Evolutionary conservation across 2,888 invertebrate genomes (phyloP).

Genomic region (Glaucopsyche alexis): DNA sequence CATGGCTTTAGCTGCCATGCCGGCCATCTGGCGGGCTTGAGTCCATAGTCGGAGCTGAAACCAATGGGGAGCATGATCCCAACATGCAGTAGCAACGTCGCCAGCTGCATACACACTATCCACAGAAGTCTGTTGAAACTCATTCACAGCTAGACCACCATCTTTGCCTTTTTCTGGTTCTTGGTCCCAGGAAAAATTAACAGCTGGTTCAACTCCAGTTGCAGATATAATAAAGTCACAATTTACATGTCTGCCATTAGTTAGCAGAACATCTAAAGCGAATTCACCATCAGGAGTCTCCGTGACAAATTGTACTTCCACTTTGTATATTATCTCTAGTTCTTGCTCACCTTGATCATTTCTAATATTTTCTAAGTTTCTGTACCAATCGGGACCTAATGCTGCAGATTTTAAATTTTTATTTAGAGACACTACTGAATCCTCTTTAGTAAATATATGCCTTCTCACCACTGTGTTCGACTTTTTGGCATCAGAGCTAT

Average conservation of each 20-base stretch:
- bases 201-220: conserved; percentile 91
- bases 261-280: conserved; percentile 86
- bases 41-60: conserved; percentile 98
- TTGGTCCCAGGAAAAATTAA: conserved; percentile 77
- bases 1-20: conserved; percentile 96
- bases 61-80: conserved; percentile 90
- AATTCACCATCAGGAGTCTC: conserved; percentile 69
- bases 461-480: conserved; percentile 75
- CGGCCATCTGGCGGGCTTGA: conserved; percentile 98
- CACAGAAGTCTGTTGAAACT: conserved; percentile 90
- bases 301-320: conserved; percentile 73
- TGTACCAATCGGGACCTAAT: conserved; percentile 98
- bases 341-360: conserved; percentile 74
- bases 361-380: conserved; percentile 79
- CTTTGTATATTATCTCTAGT: conserved; percentile 81
- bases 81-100: conserved; percentile 93
- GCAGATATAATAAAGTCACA: conserved; percentile 97
- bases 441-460: conserved; percentile 84
- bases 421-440: conserved; percentile 57
- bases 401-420: conserved; percentile 88
- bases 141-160: conserved; percentile 92
- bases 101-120: conserved; percentile 95
- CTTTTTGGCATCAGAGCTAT: conserved; percentile 43
- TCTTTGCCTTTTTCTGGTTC: conserved; percentile 81
- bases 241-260: conserved; percentile 84